Evolutionary conservation across 2,888 invertebrate genomes (phyloP), one percentile per base, ranked within the genome.

Genomic region (Eristalis intricaria): DNA sequence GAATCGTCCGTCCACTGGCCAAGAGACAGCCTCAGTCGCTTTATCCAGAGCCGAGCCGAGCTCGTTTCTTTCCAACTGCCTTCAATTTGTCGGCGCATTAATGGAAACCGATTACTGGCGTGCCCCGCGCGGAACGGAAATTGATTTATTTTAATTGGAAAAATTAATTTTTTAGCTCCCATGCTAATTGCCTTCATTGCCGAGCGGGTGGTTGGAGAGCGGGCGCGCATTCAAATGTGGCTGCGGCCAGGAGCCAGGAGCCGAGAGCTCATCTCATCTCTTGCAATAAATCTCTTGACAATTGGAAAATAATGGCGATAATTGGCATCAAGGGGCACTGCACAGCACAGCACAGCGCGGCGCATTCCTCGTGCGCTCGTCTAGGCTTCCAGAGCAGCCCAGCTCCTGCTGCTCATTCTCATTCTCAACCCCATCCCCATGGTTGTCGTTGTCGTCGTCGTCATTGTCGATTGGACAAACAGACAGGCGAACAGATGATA

Each of bases 121-220:
- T 84, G 58, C 61, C 50, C 19, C 74, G 78, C 71, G 71, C 63
- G 83, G 50, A 87, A 84, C 68, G n/a, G 64, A 80, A 87, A 87
- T 87, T 84, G 87, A 87, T 87, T 87, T 87, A 87, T 87, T 87
- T 87, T 87, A 87, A 87, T 87, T 87, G 87, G 84, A 87, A 87
- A 86, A 84, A 84, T 76, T 87, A 84, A 84, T 87, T 87, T 38
- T 84, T 84, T 79, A 77, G 84, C 84, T 87, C 76, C 50, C 87
- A 87, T 87, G 87, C 87, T 87, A 87, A 87, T 87, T 87, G 87
- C 84, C 65, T 76, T 61, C 63, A 75, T 64, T 75, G 73, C 60
- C 10, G 50, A 5, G 65, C 50, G n/a, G 50, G 19, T 50, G 50
- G 19, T n/a, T 8, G 19, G 5, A 43, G 7, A n/a, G 19, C 43